Base-by-base conservation (phyloP, 92 coral and sea anemone genomes). In the Phenganax subtilis region DNA sequence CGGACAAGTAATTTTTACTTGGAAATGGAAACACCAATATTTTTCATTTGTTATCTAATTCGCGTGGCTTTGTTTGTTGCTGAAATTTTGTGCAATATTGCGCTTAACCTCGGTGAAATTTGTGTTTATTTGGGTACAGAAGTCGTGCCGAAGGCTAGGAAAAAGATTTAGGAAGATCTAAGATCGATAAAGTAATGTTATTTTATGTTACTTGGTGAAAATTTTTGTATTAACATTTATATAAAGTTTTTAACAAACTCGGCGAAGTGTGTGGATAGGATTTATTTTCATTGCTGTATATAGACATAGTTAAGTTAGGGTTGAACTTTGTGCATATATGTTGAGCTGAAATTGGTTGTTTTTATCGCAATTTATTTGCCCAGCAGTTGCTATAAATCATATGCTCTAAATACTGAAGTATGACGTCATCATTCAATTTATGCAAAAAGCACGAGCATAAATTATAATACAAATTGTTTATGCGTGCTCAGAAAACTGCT, bases 161-260 rank as follows among this genome's bases (percentile, higher is more conserved):
- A 65, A 55, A 16, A 27, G 12, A 8, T 65, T 9, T 9, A 54
- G 37, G 81, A 76, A 58, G 81, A 76, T 54, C 9, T 57, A 76
- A 51, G 15, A 55, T 57, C 20, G 59, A 10, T 64, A 53, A 76
- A 76, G 81, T 76, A 76, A 76, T 57, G 81, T 76, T 57, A 54
- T 76, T 57, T 75, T 58, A 9, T 57, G 70, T 56, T 57, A 64
- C 58, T 76, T 12, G 0, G 20, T 31, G 70, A 76, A 76, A 25
- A 20, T 30, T 55, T 53, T 73, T 73, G 31, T 14, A 37, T 37
- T 5, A 1, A 37, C 47, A 14, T 1, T 14, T 59, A 59, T 59
- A 6, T 59, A 59, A 59, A 25, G 27, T 1, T 14, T 59, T 59
- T 59, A 14, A 59, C 16, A 14, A 25, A 25, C 27, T 25, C 27